These are phyloP conservation scores for Tamias sibiricus DNA, from an alignment of 2,113 vertebrate genomes.

Conservation along the genomic window DNA sequence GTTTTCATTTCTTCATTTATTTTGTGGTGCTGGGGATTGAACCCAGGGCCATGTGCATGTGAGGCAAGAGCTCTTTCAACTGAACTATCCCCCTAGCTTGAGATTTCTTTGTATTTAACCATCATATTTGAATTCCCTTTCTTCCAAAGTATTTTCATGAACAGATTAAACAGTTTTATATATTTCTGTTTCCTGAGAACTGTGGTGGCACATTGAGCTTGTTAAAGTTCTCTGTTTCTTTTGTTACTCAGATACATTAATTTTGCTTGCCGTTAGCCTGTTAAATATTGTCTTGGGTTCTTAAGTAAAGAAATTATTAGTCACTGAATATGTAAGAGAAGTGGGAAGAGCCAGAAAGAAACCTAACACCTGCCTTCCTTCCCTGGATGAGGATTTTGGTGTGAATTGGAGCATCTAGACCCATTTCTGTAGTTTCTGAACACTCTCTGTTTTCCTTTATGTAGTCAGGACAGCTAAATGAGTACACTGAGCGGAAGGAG, in stretches of 20 bases:
- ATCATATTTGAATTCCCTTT: slow-evolving; percentile 28
- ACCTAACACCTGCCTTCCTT: neutral
- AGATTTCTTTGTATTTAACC: neutral
- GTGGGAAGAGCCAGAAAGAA: neutral
- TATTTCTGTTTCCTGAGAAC: slow-evolving; percentile 14
- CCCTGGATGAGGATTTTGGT: neutral
- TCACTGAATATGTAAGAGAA: neutral
- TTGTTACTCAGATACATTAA: neutral
- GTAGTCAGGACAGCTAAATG: slow-evolving; percentile 98
- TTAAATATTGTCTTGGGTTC: neutral
- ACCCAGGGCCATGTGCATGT: too few relatives aligned
- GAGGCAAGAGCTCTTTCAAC: too few relatives aligned
- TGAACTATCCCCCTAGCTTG: too few relatives aligned
- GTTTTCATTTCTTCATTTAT: too few relatives aligned
- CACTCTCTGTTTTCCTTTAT: neutral
- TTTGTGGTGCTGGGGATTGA: too few relatives aligned
- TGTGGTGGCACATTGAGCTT: neutral
- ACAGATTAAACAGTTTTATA: neutral
- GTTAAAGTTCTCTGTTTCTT: neutral
- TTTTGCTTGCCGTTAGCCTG: neutral
- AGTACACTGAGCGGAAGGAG: slow-evolving; percentile 98
- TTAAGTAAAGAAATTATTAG: slow-evolving; percentile 48
- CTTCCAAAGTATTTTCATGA: neutral
- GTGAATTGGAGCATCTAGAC: neutral
- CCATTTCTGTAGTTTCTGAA: neutral